Percentiles rank a stretch among this genome's conserved stretches.
phyloP scores from a whole-genome alignment of 2,888 invertebrate genomes.

The Peribatodes rhomboidaria region DNA sequence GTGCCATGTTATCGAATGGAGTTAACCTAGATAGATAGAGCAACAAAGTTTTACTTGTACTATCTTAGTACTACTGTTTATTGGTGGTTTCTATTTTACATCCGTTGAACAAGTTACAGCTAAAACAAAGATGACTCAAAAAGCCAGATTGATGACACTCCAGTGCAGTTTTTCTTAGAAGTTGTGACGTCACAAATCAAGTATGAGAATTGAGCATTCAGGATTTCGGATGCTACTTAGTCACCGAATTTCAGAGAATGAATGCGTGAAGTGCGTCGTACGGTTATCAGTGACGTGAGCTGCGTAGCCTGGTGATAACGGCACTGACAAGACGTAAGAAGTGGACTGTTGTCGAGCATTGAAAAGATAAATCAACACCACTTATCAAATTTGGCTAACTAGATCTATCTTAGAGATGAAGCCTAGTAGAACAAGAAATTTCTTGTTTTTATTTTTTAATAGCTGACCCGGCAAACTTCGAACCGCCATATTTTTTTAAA shows the following conservation, averaged over 20 bases:
- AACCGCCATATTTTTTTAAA: no score
- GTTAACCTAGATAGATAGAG: not conserved
- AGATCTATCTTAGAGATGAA: no score
- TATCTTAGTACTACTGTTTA: no score
- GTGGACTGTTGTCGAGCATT: not conserved
- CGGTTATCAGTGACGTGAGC: conserved; percentile 32
- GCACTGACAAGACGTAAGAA: conserved; percentile 2
- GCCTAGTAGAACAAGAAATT: no score
- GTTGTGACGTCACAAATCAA: conserved; percentile 60
- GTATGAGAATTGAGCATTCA: conserved; percentile 51
- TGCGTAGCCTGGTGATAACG: conserved; percentile 21
- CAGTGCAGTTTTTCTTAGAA: conserved; percentile 61
- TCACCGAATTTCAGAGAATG: conserved; percentile 56
- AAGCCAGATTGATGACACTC: conserved; percentile 23
- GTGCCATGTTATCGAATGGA: no score
- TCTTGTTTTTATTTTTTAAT: no score
- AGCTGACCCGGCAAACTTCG: no score
- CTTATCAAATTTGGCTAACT: no score
- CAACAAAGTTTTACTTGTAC: not conserved
- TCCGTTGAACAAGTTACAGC: not conserved
- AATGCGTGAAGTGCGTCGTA: conserved; percentile 31
- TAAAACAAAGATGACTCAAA: conserved; percentile 52
- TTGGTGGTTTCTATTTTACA: not conserved
- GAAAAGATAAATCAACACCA: not conserved
- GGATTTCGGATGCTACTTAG: conserved; percentile 58